Evolutionary conservation across 2,888 invertebrate species (phyloP), one percentile per base, ranked within the genome.

Genomic region (Allacma fusca): DNA sequence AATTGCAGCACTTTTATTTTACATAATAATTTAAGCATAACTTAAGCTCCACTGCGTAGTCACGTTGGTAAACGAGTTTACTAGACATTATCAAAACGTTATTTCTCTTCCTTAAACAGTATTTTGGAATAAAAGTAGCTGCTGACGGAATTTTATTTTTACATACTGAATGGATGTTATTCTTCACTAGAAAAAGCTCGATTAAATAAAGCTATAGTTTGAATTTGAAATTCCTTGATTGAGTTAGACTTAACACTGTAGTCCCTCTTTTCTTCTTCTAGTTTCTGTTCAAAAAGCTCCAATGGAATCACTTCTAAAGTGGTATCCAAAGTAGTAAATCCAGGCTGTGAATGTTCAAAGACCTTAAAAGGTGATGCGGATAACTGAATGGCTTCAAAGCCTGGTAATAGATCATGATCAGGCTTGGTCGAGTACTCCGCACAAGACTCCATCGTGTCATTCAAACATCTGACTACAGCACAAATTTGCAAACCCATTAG

Each of bases 391-490:
- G 77, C 62, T 1, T 78, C 76, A 67, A 84, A 83, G 21, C 78
- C 64, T 9, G 81, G 81, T 12, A 78, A 64, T 21, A 40, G 21
- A 23, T 68, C 62, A 23, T 26, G 26, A 50, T 44, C 73, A 23
- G 68, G 59, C 0, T n/a, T 16, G 1, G 68, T 73, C 0, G 67
- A 64, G n/a, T 78, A 80, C 75, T 76, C 81, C 13, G 83, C 80
- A 71, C 87, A 87, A 1, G 86, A 86, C 1, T 44, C 70, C 0
- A 86, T 19, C 0, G 85, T 83, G 0, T 85, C 81, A 72, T 85
- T 84, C 0, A 83, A 75, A 78, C 87, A 87, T 68, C 86, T 85
- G 29, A 86, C 80, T 19, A 88, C 69, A 0, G 84, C 85, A 78
- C 88, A 88, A 0, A 85, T 80, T 59, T 86, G 84, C 40, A 85